Evolutionary conservation across 2,113 vertebrate species (phyloP).

Genomic region (Leucopsar rothschildi): DNA sequence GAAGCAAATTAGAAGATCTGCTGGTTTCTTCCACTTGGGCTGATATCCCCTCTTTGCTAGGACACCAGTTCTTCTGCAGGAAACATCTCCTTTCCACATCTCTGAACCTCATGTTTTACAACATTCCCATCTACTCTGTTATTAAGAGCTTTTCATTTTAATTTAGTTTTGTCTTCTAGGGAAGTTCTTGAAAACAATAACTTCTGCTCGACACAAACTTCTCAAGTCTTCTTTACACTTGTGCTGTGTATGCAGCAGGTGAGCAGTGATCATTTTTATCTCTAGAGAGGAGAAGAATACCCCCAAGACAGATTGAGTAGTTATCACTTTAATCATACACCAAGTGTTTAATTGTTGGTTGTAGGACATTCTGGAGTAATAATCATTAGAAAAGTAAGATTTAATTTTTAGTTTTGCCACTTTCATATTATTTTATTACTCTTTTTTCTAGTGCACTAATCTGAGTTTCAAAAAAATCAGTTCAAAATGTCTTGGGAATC

Average conservation of each 20-base stretch:
- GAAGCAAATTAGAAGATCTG: neutral
- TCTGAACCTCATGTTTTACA: neutral
- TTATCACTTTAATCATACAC: neutral
- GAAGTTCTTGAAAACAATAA: neutral
- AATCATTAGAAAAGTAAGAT: constrained; percentile 18
- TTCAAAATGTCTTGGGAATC: constrained; percentile 26
- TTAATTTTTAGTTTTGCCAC: neutral
- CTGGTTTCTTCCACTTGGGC: neutral
- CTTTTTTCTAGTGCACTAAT: neutral
- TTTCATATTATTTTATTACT: neutral
- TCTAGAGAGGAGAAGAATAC: neutral
- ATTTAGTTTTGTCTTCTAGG: neutral
- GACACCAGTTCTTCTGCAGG: neutral
- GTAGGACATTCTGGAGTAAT: neutral
- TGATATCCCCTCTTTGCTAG: neutral
- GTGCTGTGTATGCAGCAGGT: neutral
- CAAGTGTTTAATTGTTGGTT: neutral
- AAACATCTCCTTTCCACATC: neutral
- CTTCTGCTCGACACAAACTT: neutral
- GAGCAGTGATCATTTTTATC: neutral
- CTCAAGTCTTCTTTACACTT: neutral
- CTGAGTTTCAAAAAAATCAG: constrained; percentile 6
- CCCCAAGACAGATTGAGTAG: neutral
- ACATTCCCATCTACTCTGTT: neutral
- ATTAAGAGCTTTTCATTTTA: neutral